Conservation (phyloP, 2,797 vertebrate genomes). For the Natrix natrix region DNA sequence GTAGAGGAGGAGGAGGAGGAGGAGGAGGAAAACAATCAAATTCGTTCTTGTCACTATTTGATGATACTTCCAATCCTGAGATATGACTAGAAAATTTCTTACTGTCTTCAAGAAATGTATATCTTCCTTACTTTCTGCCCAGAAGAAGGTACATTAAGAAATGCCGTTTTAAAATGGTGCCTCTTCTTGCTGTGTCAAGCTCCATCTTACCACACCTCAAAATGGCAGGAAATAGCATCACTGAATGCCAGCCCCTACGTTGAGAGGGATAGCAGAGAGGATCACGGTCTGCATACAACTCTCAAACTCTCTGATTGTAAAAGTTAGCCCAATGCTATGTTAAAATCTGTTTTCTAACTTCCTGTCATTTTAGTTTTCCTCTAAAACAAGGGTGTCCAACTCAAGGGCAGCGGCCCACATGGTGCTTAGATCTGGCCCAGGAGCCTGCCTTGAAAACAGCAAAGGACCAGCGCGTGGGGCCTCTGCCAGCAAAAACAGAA, state of each 20-base stretch:
- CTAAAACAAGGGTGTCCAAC: background rate
- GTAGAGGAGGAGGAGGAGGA: background rate
- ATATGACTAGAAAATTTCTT: background rate
- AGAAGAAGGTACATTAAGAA: background rate
- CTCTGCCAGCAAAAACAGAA: too few relatives aligned
- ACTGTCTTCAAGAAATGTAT: background rate
- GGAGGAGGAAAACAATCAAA: background rate
- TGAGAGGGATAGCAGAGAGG: background rate
- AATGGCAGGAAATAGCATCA: background rate
- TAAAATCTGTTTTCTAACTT: background rate
- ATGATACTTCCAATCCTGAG: background rate
- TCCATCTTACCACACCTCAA: background rate
- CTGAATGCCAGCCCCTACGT: background rate
- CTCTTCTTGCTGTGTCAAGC: background rate
- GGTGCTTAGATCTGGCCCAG: too few relatives aligned
- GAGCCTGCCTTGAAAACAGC: too few relatives aligned
- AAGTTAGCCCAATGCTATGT: background rate
- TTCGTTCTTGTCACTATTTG: background rate
- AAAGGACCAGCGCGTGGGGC: too few relatives aligned
- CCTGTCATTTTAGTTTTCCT: background rate
- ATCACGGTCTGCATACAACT: background rate
- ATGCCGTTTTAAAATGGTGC: background rate
- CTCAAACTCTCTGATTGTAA: background rate
- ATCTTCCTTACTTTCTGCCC: background rate
- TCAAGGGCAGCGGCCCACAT: too few relatives aligned